Base-by-base conservation (phyloP, 1,140 invertebrate species). In the Zaprionus kolodkinae region DNA sequence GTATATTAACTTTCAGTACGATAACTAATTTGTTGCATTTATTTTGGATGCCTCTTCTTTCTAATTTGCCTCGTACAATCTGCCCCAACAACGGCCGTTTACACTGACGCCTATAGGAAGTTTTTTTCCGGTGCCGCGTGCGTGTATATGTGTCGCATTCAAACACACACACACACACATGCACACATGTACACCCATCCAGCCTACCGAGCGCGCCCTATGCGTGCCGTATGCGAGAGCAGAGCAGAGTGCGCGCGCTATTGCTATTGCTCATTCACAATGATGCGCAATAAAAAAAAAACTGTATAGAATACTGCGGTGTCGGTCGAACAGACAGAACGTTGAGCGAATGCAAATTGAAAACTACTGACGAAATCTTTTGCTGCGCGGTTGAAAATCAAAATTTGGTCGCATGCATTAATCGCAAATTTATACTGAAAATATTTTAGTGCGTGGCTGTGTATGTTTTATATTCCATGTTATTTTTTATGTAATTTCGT, bases 201-300 rank as follows among this genome's bases (percentile, higher is more conserved):
- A 35, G 15, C 33, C 59, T 40, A 40, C 38, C 38, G 15, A 52
- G 54, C 50, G 65, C 50, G 60, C 50, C 25, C 54, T 48, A 69
- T 77, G 65, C 55, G 30, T 60, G 63, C n/a, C 50, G 60, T 40
- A 30, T 62, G 65, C 45, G 64, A 48, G 76, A 71, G 67, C 9
- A 59, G 69, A 36, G 72, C 59, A 73, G 77, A 66, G 78, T 65
- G 72, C 62, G 69, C 78, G 78, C 81, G 78, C 74, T 81, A 78
- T 66, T 78, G 79, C 81, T 78, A 65, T 78, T 75, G 76, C 78
- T 80, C 78, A 80, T 80, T 80, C 80, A 87, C 84, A 83, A 78
- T 88, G 84, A 87, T 87, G 84, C 84, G 84, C 84, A 87, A 87
- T 89, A 87, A 84, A 87, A 86, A 76, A 79, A 83, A 83, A 65